Base-by-base conservation (phyloP, 2,113 vertebrate genomes). In the Arvicanthis niloticus region DNA sequence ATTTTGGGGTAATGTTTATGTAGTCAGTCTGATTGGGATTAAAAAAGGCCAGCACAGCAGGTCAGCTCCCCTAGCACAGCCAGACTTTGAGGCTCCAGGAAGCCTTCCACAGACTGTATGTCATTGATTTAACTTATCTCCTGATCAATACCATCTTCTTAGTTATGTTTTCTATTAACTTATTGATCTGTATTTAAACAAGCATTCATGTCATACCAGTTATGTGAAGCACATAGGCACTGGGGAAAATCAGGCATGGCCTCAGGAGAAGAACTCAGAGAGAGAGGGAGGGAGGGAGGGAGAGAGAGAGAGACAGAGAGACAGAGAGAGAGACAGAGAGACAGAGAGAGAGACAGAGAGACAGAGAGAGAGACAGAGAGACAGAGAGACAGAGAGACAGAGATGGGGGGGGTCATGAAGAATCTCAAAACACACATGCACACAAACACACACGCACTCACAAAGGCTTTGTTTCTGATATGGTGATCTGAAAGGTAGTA, bases 1-100 rank as follows among this genome's bases (percentile, higher is more conserved):
- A 5, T 91, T 84, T 84, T 89, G 53, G 90, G 73, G 89, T 86
- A 88, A 26, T 95, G 58, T 42, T 94, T 91, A 62, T 45, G 4
- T 45, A 45, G 15, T 40, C 22, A 34, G 56, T 31, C 65, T 86
- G 4, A 67, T 8, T 92, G 60, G 53, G 45, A 92, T 51, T 3
- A 48, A n/a, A 88, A 34, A 91, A 67, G 24, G 42, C 21, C 24
- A 81, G 9, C 24, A 85, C 45, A 22, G n/a, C 90, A 93, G 48
- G 5, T 2, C 51, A 58, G 70, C 31, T 31, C 6, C 81, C 65
- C 67, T 88, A 85, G 51, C 0, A 82, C n/a, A 88, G 9, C 7
- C 56, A 89, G 90, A 21, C 16, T 73, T 26, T 17, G 45, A 87
- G 9, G 45, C 34, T 82, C 68, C 70, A 6, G 48, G 40, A 92